Evolutionary conservation across 2,888 invertebrate species (phyloP).

Genomic region (Dryobota labecula): DNA sequence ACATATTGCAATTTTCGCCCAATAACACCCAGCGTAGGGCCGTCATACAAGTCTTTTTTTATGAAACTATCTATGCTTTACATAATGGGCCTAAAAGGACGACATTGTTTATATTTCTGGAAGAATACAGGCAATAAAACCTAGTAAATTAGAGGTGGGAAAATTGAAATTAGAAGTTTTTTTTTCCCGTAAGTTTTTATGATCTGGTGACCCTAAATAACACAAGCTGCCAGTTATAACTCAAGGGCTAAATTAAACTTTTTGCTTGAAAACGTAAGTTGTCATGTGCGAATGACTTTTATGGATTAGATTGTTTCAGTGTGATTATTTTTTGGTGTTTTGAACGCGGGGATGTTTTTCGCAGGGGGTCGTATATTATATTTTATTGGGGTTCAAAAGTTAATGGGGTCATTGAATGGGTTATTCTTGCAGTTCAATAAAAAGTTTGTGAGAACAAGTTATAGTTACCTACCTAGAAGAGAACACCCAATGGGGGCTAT

Average conservation of each 20-base stretch:
- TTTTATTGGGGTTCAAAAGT: background rate
- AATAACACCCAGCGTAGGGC: conserved; percentile 73
- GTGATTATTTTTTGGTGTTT: conserved; percentile 56
- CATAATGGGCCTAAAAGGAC: background rate
- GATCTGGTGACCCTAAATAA: conserved; percentile 61
- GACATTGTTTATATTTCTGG: background rate
- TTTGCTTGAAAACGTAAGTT: conserved; percentile 78
- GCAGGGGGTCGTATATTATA: background rate
- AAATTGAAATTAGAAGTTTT: background rate
- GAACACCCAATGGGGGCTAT: too few relatives aligned
- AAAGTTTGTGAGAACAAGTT: background rate
- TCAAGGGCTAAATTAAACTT: conserved; percentile 85
- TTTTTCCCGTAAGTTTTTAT: conserved; percentile 35
- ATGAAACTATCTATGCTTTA: conserved; percentile 28
- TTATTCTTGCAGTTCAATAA: background rate
- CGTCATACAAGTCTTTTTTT: conserved; percentile 31
- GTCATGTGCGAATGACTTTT: conserved; percentile 80
- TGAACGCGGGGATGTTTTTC: background rate
- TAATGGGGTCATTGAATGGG: background rate
- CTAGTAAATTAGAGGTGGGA: background rate
- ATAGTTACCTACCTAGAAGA: too few relatives aligned
- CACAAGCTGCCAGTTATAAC: conserved; percentile 79
- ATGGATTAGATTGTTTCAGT: conserved; percentile 75
- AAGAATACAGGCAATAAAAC: background rate
- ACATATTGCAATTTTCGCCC: conserved; percentile 80